Evolutionary conservation across 2,888 invertebrate species (phyloP).

Genomic region (Chorisops tibialis): DNA sequence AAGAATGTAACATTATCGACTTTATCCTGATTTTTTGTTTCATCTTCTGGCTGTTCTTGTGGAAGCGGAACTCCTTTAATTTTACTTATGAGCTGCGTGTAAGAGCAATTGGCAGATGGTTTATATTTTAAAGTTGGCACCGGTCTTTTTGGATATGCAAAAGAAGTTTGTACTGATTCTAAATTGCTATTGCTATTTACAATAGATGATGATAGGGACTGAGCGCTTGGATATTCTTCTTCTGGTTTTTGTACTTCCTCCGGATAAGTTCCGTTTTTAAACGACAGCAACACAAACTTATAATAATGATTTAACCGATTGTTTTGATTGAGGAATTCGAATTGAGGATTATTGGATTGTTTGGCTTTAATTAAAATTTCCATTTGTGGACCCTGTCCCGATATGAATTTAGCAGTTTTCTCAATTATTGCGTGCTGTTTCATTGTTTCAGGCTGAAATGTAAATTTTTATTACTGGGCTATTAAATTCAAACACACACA

Average conservation of each 20-base stretch:
- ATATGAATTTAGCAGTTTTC: conserved; percentile 87
- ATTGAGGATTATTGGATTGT: conserved; percentile 89
- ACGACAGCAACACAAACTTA: conserved; percentile 67
- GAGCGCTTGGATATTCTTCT: conserved; percentile 9
- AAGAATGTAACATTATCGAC: conserved; percentile 2
- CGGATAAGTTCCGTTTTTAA: conserved; percentile 64
- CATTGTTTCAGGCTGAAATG: conserved; percentile 72
- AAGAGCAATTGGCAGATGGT: conserved; percentile 82
- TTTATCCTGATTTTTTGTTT: conserved; percentile 13
- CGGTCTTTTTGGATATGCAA: conserved; percentile 38
- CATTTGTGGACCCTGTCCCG: conserved; percentile 93
- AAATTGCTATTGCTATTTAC: not conserved
- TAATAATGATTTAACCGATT: conserved; percentile 85
- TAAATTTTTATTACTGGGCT: conserved; percentile 10
- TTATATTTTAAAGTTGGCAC: conserved; percentile 70
- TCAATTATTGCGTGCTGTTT: conserved; percentile 93
- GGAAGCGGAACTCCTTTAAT: conserved; percentile 67
- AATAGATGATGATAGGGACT: too few relatives aligned
- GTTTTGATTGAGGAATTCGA: conserved; percentile 87
- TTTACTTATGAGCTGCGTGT: conserved; percentile 81
- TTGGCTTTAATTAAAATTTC: conserved; percentile 98
- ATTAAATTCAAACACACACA: not conserved
- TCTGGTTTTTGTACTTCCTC: conserved; percentile 41
- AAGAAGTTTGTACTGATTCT: not conserved
- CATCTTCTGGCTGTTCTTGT: conserved; percentile 27